Evolutionary conservation across 2,797 vertebrate species (phyloP), one percentile per base, ranked within the genome.

Genomic region (Aeoliscus strigatus): DNA sequence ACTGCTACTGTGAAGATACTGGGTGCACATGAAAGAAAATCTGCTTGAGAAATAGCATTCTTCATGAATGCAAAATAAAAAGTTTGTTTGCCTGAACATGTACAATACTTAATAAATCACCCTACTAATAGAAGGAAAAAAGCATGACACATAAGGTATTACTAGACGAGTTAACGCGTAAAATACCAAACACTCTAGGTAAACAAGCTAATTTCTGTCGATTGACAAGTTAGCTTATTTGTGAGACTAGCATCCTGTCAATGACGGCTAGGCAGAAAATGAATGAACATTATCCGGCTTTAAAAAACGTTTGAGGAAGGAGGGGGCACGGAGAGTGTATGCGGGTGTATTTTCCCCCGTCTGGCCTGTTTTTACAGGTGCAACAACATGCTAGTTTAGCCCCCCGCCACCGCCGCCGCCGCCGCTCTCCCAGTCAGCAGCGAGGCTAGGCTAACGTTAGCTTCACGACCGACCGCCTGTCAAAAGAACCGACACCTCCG

Each of bases 361-460:
- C 53, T 14, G 80, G 77, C 76, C 76, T 77, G 30, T 78, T 62
- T n/a, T 75, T 21, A 62, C 64, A 83, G 77, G 75, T 84, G 74
- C 58, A 74, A 56, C 71, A 69, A 77, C 81, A 80, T 83, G 81
- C 72, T 77, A 78, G 60, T 57, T 58, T 68, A 77, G 76, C 74
- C 75, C 46, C n/a, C n/a, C n/a, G n/a, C n/a, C n/a, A n/a, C n/a
- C n/a, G n/a, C n/a, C n/a, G n/a, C n/a, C 71, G 70, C 73, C 61
- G 62, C 67, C 63, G 56, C 67, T 77, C 68, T 61, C 75, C 58
- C 62, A 40, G 67, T 60, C 69, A 74, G 68, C 73, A 69, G 72
- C 67, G 63, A 75, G 75, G 77, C 70, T 83, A 82, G 78, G 77
- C 70, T 83, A 82, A 76, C 80, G 57, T 70, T 80, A 76, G 75